Evolutionary conservation across 2,797 vertebrate species (phyloP), one percentile per base, ranked within the genome.

Genomic region (Mico argentatus): DNA sequence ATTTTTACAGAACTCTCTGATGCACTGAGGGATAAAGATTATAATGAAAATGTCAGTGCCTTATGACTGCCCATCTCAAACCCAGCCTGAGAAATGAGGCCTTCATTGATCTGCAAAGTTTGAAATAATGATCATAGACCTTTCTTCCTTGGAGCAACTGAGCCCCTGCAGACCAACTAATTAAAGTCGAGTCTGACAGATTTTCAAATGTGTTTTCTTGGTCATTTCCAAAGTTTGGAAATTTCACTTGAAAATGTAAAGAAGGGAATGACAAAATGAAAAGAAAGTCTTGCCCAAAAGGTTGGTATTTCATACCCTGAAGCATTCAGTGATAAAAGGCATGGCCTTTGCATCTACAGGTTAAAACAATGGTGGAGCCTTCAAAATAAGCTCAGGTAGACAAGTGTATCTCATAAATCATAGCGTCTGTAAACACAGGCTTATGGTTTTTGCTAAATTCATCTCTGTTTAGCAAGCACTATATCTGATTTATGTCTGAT

Each of bases 221-320:
- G 55, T 48, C 30, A 61, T 59, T 85, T 77, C 17, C 17, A 75
- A 96, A 73, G 26, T 73, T 92, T 88, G 24, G 39, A 67, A 61
- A 55, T 89, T 95, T 88, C 39, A 82, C 33, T 75, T 91, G 52
- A 91, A 95, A 76, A 90, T 52, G 15, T n/a, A 88, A 92, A 82
- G 46, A 90, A 79, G 39, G 88, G 36, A 91, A 93, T 75, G 61
- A 96, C 52, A 85, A 91, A 89, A 70, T 2, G 17, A 67, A 87
- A 92, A 67, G n/a, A 73, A 52, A 70, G 24, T 44, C 52, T 92
- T 90, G 57, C 12, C 7, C 4, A 3, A 72, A 84, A 61, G 10
- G 3, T n/a, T 88, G 50, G 30, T 27, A 27, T 82, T 87, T 55
- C 20, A 33, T 13, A 2, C 13, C 52, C 27, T 3, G 36, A 93